Evolutionary conservation across 2,113 vertebrate genomes (phyloP).

Genomic region (Sitta europaea): DNA sequence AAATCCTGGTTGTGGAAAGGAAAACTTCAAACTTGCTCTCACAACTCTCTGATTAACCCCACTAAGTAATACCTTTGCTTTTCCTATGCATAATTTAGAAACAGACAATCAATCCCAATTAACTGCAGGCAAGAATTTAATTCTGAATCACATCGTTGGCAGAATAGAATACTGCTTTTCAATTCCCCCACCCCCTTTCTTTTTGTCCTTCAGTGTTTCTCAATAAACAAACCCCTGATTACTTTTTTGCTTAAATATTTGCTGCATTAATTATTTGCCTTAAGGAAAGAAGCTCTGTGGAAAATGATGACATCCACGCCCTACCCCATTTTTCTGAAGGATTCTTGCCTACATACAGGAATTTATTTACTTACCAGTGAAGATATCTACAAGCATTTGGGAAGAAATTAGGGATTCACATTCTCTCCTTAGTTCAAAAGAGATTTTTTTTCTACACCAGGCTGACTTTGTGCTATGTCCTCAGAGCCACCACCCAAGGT

Average conservation of each 20-base stretch:
- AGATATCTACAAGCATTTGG: not conserved
- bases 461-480: not conserved
- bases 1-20: not conserved
- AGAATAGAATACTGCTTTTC: not conserved
- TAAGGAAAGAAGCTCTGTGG: not conserved
- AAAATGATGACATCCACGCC: not conserved
- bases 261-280: not conserved
- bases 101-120: not conserved
- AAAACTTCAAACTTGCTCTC: not conserved
- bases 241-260: not conserved
- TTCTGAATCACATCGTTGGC: not conserved
- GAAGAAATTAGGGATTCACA: not conserved
- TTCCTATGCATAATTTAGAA: not conserved
- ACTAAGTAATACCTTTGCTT: not conserved
- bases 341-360: not conserved
- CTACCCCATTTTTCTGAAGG: not conserved
- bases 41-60: not conserved
- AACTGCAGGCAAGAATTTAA: not conserved
- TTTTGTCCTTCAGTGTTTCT: not conserved
- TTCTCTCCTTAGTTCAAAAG: not conserved
- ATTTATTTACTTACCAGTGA: slow-evolving; percentile 17
- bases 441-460: not conserved
- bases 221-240: not conserved
- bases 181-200: fast-evolving
- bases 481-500: not conserved